A percentile compares a stretch with the other conserved stretches of the same genome.
phyloP scores from a whole-genome alignment of 1,140 invertebrate species.

The Listronotus oregonensis region DNA sequence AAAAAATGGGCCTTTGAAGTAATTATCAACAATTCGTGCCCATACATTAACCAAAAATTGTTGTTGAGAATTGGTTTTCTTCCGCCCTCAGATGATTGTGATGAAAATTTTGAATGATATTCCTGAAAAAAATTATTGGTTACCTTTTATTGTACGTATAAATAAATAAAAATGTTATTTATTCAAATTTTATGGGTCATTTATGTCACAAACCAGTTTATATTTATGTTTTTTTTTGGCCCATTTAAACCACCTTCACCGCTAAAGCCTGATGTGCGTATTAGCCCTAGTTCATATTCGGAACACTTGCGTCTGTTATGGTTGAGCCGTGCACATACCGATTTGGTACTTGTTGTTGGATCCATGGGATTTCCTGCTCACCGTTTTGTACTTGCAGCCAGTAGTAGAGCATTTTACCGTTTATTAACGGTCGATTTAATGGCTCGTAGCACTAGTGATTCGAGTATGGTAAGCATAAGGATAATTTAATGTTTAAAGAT shows the following conservation, averaged over 20 bases:
- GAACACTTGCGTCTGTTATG: slow-evolving; percentile 80
- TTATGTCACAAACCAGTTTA: no score
- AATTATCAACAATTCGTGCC: no score
- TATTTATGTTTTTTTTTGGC: slow-evolving; percentile 72
- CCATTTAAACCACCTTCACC: slow-evolving; percentile 91
- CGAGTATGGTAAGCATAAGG: slow-evolving; percentile 74
- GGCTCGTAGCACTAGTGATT: slow-evolving; percentile 82
- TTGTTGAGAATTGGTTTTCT: no score
- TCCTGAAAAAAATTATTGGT: no score
- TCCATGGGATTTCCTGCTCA: slow-evolving; percentile 81
- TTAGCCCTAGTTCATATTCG: slow-evolving; percentile 72
- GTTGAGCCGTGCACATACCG: slow-evolving; percentile 76
- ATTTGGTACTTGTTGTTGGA: slow-evolving; percentile 81
- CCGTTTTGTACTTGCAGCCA: slow-evolving; percentile 79
- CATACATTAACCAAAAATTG: no score
- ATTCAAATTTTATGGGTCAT: no score
- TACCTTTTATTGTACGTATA: no score
- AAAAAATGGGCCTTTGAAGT: no score
- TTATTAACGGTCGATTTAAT: slow-evolving; percentile 74
- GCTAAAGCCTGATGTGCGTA: slow-evolving; percentile 73
- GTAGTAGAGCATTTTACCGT: slow-evolving; percentile 81
- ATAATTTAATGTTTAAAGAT: slow-evolving; percentile 33
- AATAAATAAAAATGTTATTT: no score
- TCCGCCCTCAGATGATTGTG: no score
- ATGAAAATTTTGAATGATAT: no score